phyloP scores from a whole-genome alignment of 2,797 vertebrate species.

The Epinephelus malabaricus region DNA sequence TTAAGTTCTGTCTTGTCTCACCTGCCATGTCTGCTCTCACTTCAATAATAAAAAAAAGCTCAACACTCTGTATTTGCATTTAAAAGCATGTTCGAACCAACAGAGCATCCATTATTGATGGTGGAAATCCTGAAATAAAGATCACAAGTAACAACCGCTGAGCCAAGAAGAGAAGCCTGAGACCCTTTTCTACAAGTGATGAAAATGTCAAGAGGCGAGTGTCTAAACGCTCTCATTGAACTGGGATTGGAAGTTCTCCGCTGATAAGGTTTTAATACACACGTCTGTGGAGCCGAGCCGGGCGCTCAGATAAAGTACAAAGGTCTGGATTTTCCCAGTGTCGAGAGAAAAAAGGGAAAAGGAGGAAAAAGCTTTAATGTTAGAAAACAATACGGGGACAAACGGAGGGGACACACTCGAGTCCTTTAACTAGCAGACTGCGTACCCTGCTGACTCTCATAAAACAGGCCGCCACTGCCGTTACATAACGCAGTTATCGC shows the following conservation, averaged over 20 bases:
- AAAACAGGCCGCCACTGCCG: conserved; percentile 46
- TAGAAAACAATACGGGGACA: conserved; percentile 59
- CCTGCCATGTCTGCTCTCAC: too few relatives aligned
- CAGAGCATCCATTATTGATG: conserved; percentile 22
- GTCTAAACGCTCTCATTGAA: conserved; percentile 69
- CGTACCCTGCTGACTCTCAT: conserved; percentile 60
- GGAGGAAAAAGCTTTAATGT: conserved; percentile 58
- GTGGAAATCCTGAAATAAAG: conserved; percentile 46
- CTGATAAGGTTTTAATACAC: conserved; percentile 76
- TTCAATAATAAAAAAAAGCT: neutral
- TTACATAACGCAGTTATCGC: conserved; percentile 71
- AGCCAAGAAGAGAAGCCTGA: conserved; percentile 38
- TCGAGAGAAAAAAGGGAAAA: conserved; percentile 7
- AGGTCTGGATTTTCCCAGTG: conserved; percentile 70
- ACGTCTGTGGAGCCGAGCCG: conserved; percentile 54
- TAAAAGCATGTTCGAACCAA: conserved; percentile 37
- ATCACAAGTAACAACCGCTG: conserved; percentile 50
- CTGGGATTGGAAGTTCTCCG: conserved; percentile 72
- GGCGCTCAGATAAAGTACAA: conserved; percentile 71
- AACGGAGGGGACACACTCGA: conserved; percentile 32
- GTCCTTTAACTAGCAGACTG: conserved; percentile 56
- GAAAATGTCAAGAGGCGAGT: conserved; percentile 73
- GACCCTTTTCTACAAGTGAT: conserved; percentile 45
- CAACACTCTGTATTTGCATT: conserved; percentile 45
- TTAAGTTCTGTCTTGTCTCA: too few relatives aligned